Evolutionary conservation across 2,888 invertebrate species (phyloP).

Genomic region (Campaea margaritaria): DNA sequence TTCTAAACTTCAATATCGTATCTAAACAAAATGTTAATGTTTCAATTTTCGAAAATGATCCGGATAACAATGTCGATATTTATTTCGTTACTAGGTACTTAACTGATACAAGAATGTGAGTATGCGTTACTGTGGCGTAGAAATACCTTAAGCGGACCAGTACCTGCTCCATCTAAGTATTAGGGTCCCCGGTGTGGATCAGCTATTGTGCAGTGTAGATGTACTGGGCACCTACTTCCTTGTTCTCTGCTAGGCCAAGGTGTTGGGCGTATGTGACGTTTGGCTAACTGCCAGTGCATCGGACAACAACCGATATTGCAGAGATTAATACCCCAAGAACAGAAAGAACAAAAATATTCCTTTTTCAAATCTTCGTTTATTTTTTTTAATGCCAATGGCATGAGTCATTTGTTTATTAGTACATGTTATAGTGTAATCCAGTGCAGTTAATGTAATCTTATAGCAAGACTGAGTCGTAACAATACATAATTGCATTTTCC

Average conservation of each 20-base stretch:
- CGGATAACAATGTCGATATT: slow-evolving; percentile 36
- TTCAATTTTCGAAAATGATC: slow-evolving; percentile 15
- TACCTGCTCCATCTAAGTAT: slow-evolving; percentile 62
- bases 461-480: background rate
- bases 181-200: slow-evolving; percentile 52
- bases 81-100: slow-evolving; percentile 48
- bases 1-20: background rate
- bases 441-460: too few species aligned
- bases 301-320: slow-evolving; percentile 37
- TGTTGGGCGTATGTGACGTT: slow-evolving; percentile 48
- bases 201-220: slow-evolving; percentile 50
- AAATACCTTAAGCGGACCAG: slow-evolving; percentile 41
- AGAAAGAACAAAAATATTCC: slow-evolving; percentile 48
- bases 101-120: slow-evolving; percentile 44
- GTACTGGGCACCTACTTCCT: slow-evolving; percentile 34
- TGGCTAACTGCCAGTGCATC: slow-evolving; percentile 66
- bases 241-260: slow-evolving; percentile 46
- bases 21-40: slow-evolving; percentile 1
- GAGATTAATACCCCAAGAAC: slow-evolving; percentile 44
- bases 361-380: slow-evolving; percentile 50
- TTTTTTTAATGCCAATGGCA: slow-evolving; percentile 48
- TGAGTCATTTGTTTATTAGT: slow-evolving; percentile 26
- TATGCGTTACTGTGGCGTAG: slow-evolving; percentile 42
- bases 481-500: too few species aligned
- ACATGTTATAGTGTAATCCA: too few species aligned